phyloP scores from a whole-genome alignment of 2,113 vertebrate genomes.

The Girardinichthys multiradiatus region DNA sequence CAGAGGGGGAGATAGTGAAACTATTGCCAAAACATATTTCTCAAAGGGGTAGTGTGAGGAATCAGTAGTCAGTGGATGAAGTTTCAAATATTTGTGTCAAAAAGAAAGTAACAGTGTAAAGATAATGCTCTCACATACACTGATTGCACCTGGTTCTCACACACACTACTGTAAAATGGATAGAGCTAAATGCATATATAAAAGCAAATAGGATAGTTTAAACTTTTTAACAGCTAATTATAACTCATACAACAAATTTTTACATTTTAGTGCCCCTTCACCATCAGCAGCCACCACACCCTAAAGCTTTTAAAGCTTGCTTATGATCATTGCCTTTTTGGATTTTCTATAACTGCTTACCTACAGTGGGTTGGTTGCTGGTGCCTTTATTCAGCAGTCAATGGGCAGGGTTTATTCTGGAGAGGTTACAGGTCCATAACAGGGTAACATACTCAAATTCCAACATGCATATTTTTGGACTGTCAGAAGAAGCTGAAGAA shows the following conservation, averaged over 20 bases:
- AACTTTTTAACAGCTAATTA: no score
- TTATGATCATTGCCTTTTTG: no score
- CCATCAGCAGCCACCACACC: background rate
- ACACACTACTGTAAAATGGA: background rate
- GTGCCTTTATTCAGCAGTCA: no score
- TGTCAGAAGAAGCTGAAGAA: no score
- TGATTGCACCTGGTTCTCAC: background rate
- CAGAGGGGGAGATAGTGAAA: slow-evolving; percentile 63
- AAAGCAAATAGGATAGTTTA: background rate
- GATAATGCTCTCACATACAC: background rate
- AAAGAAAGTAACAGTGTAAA: slow-evolving; percentile 1
- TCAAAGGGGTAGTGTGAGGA: slow-evolving; percentile 36
- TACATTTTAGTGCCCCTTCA: background rate
- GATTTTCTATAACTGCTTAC: no score
- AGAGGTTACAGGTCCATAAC: no score
- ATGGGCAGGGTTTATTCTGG: no score
- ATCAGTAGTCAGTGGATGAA: slow-evolving; percentile 24
- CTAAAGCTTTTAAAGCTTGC: background rate
- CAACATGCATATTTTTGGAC: no score
- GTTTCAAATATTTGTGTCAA: slow-evolving; percentile 19
- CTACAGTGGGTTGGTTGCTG: no score
- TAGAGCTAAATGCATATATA: background rate
- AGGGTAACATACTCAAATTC: no score
- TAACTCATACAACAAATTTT: no score
- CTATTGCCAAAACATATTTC: slow-evolving; percentile 50